A percentile compares a stretch with the other conserved stretches of the same genome.
Evolutionary conservation across 1,140 invertebrate species (phyloP).

Genomic region (Bombus cullumanus): DNA sequence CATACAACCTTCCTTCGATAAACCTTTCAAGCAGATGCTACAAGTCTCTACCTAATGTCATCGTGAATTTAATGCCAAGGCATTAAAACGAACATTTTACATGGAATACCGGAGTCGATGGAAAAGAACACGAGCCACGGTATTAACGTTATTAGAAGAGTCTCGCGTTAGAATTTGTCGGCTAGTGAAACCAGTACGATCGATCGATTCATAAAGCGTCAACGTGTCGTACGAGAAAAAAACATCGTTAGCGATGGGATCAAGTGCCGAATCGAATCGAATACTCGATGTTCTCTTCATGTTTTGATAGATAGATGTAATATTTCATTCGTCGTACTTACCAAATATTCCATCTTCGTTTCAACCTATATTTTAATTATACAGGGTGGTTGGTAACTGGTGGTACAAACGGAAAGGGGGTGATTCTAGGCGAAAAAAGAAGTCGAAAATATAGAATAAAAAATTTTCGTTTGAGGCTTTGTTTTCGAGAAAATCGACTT

Average conservation of each 20-base stretch:
- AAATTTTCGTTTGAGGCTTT: too few species aligned
- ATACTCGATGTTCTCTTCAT: too few species aligned
- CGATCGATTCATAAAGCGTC: conserved; percentile 10
- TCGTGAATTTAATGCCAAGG: not conserved
- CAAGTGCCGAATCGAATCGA: too few species aligned
- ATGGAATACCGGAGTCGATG: not conserved
- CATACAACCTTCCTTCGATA: not conserved
- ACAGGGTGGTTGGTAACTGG: too few species aligned
- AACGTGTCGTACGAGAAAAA: not conserved
- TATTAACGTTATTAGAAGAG: conserved; percentile 10
- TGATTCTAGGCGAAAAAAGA: too few species aligned
- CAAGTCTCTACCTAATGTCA: not conserved
- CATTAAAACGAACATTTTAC: not conserved
- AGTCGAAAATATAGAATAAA: too few species aligned
- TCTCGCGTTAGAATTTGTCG: not conserved
- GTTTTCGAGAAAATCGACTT: too few species aligned
- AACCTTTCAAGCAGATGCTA: conserved; percentile 4
- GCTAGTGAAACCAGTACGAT: not conserved
- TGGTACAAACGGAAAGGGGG: too few species aligned
- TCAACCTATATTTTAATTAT: too few species aligned
- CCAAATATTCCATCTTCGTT: too few species aligned
- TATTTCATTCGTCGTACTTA: too few species aligned
- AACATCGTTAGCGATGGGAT: not conserved
- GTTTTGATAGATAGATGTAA: too few species aligned
- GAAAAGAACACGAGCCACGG: not conserved